A percentile compares a stretch with the other conserved stretches of the same genome.
Evolutionary conservation across 2,797 vertebrate species (phyloP).

Genomic region (Labeo calbasu): DNA sequence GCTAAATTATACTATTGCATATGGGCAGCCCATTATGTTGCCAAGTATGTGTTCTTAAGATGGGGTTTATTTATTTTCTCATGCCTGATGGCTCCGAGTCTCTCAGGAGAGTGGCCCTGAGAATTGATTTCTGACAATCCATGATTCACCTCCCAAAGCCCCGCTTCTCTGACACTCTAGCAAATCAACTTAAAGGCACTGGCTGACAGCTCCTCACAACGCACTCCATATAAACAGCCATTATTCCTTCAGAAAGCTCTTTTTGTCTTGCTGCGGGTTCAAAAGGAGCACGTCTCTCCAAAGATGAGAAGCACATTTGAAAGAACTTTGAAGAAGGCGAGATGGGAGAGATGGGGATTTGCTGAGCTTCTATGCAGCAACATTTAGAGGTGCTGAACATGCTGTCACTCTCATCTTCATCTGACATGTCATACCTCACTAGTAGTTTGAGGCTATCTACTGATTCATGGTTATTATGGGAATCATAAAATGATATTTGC

Average conservation of each 20-base stretch:
- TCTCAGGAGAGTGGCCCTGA: conserved; percentile 72
- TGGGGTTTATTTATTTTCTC: conserved; percentile 77
- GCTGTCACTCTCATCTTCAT: conserved; percentile 46
- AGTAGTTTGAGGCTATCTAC: conserved; percentile 5
- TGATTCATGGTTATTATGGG: conserved; percentile 22
- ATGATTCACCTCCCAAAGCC: conserved; percentile 74
- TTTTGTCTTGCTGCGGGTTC: conserved; percentile 74
- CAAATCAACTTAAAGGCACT: conserved; percentile 81
- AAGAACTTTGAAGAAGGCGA: conserved; percentile 63
- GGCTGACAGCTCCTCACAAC: conserved; percentile 76
- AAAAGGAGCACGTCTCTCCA: conserved; percentile 66
- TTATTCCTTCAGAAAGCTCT: conserved; percentile 78
- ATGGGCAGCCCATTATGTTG: conserved; percentile 69
- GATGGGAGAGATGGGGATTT: conserved; percentile 37
- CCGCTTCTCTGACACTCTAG: conserved; percentile 71
- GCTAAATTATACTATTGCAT: conserved; percentile 74
- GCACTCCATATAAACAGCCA: conserved; percentile 75
- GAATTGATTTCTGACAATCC: conserved; percentile 83
- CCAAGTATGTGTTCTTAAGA: conserved; percentile 77
- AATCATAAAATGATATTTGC: not conserved
- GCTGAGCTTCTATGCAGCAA: conserved; percentile 13
- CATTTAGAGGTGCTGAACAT: conserved; percentile 56
- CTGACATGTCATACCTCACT: conserved; percentile 24
- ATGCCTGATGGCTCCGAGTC: conserved; percentile 73
- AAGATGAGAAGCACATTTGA: conserved; percentile 63